Base-by-base conservation (phyloP, 2,888 invertebrate genomes). In the Proisotoma minuta region DNA sequence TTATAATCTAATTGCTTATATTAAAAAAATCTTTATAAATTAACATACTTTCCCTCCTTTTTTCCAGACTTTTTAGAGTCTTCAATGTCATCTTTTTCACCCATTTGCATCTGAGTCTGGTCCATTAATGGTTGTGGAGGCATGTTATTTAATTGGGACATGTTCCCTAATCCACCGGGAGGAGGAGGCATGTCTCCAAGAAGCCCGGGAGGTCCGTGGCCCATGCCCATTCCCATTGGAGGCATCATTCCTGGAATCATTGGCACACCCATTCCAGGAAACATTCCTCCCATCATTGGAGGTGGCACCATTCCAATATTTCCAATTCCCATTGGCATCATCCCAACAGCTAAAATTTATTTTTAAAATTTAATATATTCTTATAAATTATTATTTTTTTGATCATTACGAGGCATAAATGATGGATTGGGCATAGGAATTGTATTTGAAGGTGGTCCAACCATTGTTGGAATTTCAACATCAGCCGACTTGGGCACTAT, bases 371-470 rank as follows among this genome's bases (percentile, higher is more conserved):
- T n/a, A n/a, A n/a, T n/a, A n/a, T n/a, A n/a, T n/a, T n/a, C n/a
- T n/a, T n/a, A n/a, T n/a, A n/a, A n/a, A n/a, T n/a, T n/a, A n/a
- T n/a, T n/a, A n/a, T n/a, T n/a, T n/a, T n/a, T n/a, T n/a, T n/a
- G n/a, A n/a, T n/a, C n/a, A n/a, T 63, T 63, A 73, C 73, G 71
- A 29, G 68, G 68, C 64, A 73, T 62, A 64, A 72, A 72, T n/a
- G 62, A 18, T 47, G 47, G 47, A 20, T 52, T 47, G 27, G 58
- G 54, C 43, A 58, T 58, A n/a, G n/a, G n/a, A n/a, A n/a, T n/a
- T n/a, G n/a, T n/a, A n/a, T n/a, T n/a, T n/a, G n/a, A n/a, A n/a
- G n/a, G n/a, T n/a, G n/a, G n/a, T n/a, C n/a, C n/a, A n/a, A n/a
- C n/a, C n/a, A n/a, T n/a, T n/a, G n/a, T n/a, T n/a, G n/a, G n/a